Base-by-base conservation (phyloP, 2,888 invertebrate species). In the Pseudococcus viburni region DNA sequence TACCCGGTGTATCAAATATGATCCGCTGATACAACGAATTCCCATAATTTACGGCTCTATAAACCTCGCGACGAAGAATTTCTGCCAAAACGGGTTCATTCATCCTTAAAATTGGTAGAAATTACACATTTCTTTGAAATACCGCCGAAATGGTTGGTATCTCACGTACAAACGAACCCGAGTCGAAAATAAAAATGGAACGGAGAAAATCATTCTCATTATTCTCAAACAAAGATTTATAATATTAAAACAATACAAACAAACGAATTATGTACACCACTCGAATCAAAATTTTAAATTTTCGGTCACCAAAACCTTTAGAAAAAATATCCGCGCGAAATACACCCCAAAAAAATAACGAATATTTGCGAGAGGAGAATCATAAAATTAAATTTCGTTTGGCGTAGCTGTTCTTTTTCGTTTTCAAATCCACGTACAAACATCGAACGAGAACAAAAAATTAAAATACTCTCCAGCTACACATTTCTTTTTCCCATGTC, bases 41-140 rank as follows among this genome's bases (percentile, higher is more conserved):
- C 15, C 42, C 33, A 73, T 33, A 73, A 73, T 73, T 73, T 73
- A 73, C 73, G 33, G 33, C 33, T 22, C 22, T 64, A 73, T 73
- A 17, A 73, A 64, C 64, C 64, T 22, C 73, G 17, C 33, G 33
- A 33, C 73, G 17, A 73, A 73, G 39, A 73, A 73, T 73, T 73
- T 73, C 33, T 33, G 73, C 33, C 73, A 73, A 73, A 73, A 73
- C 73, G 73, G 33, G 33, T 33, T 73, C 73, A 73, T 26, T 33
- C 73, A 73, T 33, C 73, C 73, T 73, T 73, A 73, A 73, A 73
- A 73, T 73, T 73, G 73, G 73, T 73, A 33, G 5, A 73, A 73
- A 33, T 73, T 73, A 73, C 73, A 33, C 3, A 17, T 73, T 73
- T 73, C 73, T 73, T 73, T 73, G 73, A 33, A 73, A 73, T 64